These are phyloP conservation scores for Leptinotarsa tumamoca DNA, from an alignment of 2,888 invertebrate species.

Conservation along the genomic window DNA sequence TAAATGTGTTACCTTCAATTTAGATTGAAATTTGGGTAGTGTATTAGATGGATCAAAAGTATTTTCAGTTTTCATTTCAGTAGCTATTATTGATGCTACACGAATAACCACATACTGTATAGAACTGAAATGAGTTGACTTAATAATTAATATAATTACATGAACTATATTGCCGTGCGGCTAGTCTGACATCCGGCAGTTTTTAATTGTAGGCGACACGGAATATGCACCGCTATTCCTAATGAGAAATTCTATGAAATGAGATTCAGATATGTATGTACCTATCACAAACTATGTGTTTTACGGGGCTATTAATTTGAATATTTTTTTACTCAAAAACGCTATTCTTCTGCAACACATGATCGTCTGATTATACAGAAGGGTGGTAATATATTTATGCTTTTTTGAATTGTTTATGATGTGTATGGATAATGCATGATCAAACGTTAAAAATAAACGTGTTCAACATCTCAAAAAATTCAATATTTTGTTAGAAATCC, in stretches of 20 bases:
- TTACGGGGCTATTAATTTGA: neutral
- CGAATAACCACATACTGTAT: neutral
- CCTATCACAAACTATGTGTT: neutral
- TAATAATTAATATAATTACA: constrained; percentile 7
- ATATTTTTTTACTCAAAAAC: neutral
- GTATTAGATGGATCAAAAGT: no score
- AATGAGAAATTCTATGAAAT: neutral
- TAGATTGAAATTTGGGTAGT: no score
- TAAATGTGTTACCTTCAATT: no score
- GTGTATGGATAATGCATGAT: no score
- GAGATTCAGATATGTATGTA: neutral
- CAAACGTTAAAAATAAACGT: no score
- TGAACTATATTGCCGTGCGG: neutral
- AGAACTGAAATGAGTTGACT: constrained; percentile 7
- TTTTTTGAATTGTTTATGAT: no score
- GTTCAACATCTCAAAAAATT: no score
- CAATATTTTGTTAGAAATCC: no score
- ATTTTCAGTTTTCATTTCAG: neutral
- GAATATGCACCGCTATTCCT: constrained; percentile 12
- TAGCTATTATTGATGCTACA: neutral
- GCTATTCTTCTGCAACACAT: neutral
- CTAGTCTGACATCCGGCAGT: neutral
- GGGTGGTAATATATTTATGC: no score
- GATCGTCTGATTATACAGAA: no score
- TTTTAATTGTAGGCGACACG: constrained; percentile 8